phyloP scores from a whole-genome alignment of 2,797 vertebrate genomes.

The Anisognathus igniventris region DNA sequence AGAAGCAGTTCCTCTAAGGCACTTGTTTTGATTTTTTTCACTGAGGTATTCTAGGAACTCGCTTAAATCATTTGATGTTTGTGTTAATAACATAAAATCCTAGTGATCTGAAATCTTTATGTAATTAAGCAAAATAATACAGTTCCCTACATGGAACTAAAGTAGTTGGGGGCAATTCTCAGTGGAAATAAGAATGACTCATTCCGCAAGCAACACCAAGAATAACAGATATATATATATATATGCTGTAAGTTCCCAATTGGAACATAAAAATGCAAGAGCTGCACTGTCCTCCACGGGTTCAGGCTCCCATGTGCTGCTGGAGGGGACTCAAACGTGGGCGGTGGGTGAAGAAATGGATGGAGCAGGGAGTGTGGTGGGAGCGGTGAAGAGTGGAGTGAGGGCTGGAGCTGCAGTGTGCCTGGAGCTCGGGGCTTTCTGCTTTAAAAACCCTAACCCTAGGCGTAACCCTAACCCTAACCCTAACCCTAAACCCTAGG shows the following conservation, averaged over 20 bases:
- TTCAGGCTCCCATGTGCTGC: no score
- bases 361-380: no score
- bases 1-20: slow-evolving; percentile 20
- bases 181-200: slow-evolving; percentile 53
- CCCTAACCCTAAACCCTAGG: no score
- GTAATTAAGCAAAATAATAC: slow-evolving; percentile 55
- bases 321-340: no score
- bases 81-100: slow-evolving; percentile 39
- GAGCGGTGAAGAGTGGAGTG: no score
- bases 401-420: no score
- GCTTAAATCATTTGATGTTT: slow-evolving; percentile 47
- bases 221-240: neutral
- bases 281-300: no score
- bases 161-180: slow-evolving; percentile 41
- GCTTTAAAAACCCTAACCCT: no score
- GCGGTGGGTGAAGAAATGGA: no score
- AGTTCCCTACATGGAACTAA: slow-evolving; percentile 37
- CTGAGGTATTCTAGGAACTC: slow-evolving; percentile 37
- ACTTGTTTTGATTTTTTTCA: slow-evolving; percentile 38
- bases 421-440: no score
- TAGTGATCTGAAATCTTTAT: slow-evolving; percentile 41
- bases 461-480: no score
- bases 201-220: slow-evolving; percentile 17
- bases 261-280: neutral
- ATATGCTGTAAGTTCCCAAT: neutral